Percentiles rank a stretch among this genome's conserved stretches.
Evolutionary conservation across 2,888 invertebrate genomes (phyloP).

Genomic region (Drosophila parthenogenetica): DNA sequence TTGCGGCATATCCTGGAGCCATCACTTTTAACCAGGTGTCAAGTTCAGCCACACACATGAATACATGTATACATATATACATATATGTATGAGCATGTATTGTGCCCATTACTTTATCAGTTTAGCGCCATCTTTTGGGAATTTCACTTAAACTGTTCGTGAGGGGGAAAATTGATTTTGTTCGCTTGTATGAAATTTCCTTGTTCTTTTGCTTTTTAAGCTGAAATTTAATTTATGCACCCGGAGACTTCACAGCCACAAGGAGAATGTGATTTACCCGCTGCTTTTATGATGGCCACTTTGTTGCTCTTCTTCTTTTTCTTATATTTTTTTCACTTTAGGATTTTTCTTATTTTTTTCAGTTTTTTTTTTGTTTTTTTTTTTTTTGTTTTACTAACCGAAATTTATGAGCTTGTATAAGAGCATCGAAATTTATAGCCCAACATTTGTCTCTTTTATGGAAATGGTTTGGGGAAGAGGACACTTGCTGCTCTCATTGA

Average conservation of each 20-base stretch:
- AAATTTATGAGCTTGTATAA: slow-evolving; percentile 73
- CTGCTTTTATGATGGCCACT: slow-evolving; percentile 54
- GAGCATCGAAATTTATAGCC: slow-evolving; percentile 67
- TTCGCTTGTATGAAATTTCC: slow-evolving; percentile 6
- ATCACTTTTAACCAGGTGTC: slow-evolving; percentile 45
- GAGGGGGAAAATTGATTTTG: slow-evolving; percentile 69
- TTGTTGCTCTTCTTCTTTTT: slow-evolving; percentile 23
- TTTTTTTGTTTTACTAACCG: slow-evolving; percentile 25
- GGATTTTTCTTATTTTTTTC: slow-evolving; percentile 2
- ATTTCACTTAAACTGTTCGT: slow-evolving; percentile 54
- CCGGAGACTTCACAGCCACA: slow-evolving; percentile 43
- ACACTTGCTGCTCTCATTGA: not conserved
- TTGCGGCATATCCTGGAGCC: slow-evolving; percentile 53
- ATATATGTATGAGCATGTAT: slow-evolving; percentile 6
- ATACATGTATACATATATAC: slow-evolving; percentile 1
- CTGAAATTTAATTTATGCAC: slow-evolving; percentile 69
- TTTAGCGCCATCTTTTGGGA: slow-evolving; percentile 60
- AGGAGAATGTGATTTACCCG: slow-evolving; percentile 66
- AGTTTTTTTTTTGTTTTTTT: not conserved
- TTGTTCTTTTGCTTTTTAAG: slow-evolving; percentile 34
- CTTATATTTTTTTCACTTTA: slow-evolving; percentile 11
- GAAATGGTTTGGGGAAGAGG: not conserved
- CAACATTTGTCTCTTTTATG: slow-evolving; percentile 47
- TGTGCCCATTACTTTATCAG: slow-evolving; percentile 53
- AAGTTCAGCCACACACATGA: slow-evolving; percentile 8